phyloP scores from a whole-genome alignment of 2,888 invertebrate species.

The Tyria jacobaeae region DNA sequence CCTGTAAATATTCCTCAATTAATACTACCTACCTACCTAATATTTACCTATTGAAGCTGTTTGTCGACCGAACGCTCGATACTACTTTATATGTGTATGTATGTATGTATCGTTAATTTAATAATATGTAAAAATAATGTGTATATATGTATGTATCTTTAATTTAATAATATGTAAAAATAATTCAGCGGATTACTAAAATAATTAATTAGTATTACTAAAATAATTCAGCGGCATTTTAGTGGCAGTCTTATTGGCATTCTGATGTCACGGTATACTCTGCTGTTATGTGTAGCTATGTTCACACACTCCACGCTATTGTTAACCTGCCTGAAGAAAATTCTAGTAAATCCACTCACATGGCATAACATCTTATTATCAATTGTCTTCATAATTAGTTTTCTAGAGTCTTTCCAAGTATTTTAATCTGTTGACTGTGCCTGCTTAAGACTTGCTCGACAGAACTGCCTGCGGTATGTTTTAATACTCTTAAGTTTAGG shows the following conservation, averaged over 20 bases:
- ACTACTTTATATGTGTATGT: too few species aligned
- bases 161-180: too few species aligned
- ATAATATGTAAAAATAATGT: too few species aligned
- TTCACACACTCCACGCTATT: slow-evolving; percentile 20
- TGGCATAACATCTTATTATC: slow-evolving; percentile 29
- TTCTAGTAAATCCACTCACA: slow-evolving; percentile 33
- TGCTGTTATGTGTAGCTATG: not conserved
- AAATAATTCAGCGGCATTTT: not conserved
- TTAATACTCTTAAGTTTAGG: not conserved
- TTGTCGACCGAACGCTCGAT: not conserved
- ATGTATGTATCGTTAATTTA: too few species aligned
- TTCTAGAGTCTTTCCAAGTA: slow-evolving; percentile 17
- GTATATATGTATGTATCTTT: too few species aligned
- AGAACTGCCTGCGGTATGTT: not conserved
- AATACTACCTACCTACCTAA: too few species aligned
- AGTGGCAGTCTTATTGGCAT: slow-evolving; percentile 4
- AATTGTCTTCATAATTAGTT: slow-evolving; percentile 8
- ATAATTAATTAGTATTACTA: too few species aligned
- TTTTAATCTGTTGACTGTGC: not conserved
- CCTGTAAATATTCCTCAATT: not conserved
- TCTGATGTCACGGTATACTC: not conserved
- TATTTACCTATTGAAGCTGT: not conserved
- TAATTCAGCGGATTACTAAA: too few species aligned
- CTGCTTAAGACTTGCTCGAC: not conserved
- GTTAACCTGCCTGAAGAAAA: slow-evolving; percentile 14